Base-by-base conservation (phyloP, 1,140 invertebrate species). In the Leptopilina clavipes region DNA sequence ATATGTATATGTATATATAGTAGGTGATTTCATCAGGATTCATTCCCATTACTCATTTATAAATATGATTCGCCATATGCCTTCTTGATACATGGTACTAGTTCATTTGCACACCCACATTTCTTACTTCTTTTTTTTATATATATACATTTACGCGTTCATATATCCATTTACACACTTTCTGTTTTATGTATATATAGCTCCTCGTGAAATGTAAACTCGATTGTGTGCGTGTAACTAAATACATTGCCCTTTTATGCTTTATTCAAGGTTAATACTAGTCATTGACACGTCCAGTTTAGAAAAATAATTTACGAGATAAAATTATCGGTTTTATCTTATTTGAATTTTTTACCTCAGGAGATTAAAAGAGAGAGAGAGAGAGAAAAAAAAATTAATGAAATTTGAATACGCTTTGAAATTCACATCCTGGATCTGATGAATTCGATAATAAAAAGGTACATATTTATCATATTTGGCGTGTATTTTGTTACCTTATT, bases 21-120 rank as follows among this genome's bases (percentile, higher is more conserved):
- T 56, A 56, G 0, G 19, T 25, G 19, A 65, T 65, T 65, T 31
- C 25, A 65, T 65, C 22, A 65, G 14, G 59, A 65, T 65, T 65
- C 59, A 65, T 65, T 65, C 22, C 56, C 59, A 14, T 65, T 65
- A 31, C 59, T 65, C 25, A 65, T 65, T 65, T 65, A 65, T 65
- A 65, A 65, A 65, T 65, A 65, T 65, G 22, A 65, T 65, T 65
- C 59, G 59, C 59, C 12, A 65, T 65, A 65, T 65, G 56, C 56
- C 22, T 65, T 65, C 19, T 65, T 65, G 56, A 65, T 65, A 65
- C 59, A 65, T 65, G 59, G 59, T 65, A 65, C 59, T 22, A 31
- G 59, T 65, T 65, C 59, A 65, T 65, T 65, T 65, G 25, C 59
- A 65, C 59, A 25, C 59, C 22, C 59, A 65, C 25, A 31, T 31